Evolutionary conservation across 2,797 vertebrate species (phyloP), one percentile per base, ranked within the genome.

Genomic region (Cuculus canorus): DNA sequence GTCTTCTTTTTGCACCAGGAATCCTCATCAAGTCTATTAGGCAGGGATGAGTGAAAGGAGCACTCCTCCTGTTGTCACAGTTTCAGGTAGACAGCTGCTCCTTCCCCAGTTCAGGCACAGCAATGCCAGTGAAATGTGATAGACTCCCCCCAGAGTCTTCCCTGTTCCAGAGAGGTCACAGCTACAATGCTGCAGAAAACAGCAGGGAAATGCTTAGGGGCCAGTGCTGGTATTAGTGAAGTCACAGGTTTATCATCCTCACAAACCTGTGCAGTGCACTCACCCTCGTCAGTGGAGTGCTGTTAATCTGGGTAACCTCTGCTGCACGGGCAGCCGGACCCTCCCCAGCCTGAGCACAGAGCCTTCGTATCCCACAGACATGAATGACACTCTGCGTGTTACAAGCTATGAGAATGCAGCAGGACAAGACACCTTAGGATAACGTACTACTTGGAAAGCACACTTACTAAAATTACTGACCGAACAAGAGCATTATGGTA

Each of bases 401-500:
- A 30, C 1, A 3, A 82, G 85, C 16, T 4, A 1, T 0, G 28
- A 41, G 90, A 63, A 41, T 60, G 19, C 30, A 30, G 83, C 71
- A 79, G 95, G 78, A 70, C 71, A 63, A 88, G 91, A 88, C 89
- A 79, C 79, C 68, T 76, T 7, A 87, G 86, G 89, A 71, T 7
- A 61, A 64, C 39, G 82, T 5, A 76, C 72, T 33, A 61, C 70
- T 45, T 86, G 92, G 72, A 81, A 89, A 94, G 89, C 89, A 96
- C 79, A 69, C 61, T 93, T 91, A 93, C 82, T 93, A 96, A 92
- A 95, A 94, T 88, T 93, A 94, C 76, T 90, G 90, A 39, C 70
- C 43, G 79, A 93, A 91, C 65, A 54, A 65, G 82, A 79, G 87
- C 69, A 94, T 86, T 76, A 47, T 65, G 82, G 76, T 92, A 75